Conservation (phyloP, 2,113 vertebrate species). For the Eulemur rufifrons region DNA sequence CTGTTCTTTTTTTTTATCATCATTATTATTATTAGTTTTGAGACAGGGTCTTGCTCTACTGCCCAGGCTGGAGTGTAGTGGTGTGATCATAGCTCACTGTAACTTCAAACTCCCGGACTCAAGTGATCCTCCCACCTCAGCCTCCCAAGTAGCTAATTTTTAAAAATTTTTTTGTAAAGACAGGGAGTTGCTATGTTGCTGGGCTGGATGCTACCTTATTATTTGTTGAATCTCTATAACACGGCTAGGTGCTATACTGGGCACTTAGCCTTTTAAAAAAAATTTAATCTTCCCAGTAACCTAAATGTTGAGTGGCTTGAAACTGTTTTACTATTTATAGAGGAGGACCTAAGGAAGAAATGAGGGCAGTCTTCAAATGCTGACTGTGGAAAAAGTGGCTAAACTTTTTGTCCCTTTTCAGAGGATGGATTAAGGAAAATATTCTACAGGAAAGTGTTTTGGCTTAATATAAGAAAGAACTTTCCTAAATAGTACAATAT, state of each 20-base stretch:
- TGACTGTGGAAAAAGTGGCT: not conserved
- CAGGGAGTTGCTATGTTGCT: too few relatives aligned
- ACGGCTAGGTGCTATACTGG: not conserved
- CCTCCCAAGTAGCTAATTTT: too few relatives aligned
- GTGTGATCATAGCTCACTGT: too few relatives aligned
- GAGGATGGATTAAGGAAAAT: not conserved
- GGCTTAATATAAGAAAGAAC: not conserved
- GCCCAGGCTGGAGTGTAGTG: too few relatives aligned
- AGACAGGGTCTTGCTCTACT: too few relatives aligned
- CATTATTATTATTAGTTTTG: too few relatives aligned
- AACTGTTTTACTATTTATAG: not conserved
- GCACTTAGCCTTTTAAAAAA: not conserved
- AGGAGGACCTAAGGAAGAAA: not conserved
- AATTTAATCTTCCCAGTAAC: not conserved
- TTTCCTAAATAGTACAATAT: not conserved
- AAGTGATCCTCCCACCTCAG: too few relatives aligned
- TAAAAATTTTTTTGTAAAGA: too few relatives aligned
- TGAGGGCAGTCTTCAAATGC: not conserved
- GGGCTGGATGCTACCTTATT: too few relatives aligned
- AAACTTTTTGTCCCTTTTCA: not conserved
- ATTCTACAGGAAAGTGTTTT: not conserved
- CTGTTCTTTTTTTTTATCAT: not conserved
- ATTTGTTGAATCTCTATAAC: not conserved
- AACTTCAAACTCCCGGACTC: too few relatives aligned
- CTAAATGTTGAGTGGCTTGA: not conserved